Conservation (phyloP, 2,888 invertebrate genomes). For the Metallyticus violacea region DNA sequence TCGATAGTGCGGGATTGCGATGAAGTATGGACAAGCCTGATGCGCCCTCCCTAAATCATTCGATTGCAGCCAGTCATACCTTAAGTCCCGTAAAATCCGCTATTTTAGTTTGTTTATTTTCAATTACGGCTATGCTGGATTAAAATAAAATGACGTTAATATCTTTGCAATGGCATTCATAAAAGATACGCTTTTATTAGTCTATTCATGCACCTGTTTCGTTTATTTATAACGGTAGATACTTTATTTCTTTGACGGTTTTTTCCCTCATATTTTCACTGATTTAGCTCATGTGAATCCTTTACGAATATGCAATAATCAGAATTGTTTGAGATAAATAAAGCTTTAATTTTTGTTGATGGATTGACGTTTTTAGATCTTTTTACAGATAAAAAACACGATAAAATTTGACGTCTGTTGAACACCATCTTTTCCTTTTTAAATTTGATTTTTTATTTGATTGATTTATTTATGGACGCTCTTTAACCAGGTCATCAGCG, state of each 20-base stretch:
- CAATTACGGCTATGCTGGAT: background rate
- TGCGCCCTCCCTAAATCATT: background rate
- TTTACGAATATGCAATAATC: background rate
- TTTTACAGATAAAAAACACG: background rate
- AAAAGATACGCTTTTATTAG: background rate
- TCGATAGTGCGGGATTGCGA: background rate
- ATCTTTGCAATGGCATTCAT: background rate
- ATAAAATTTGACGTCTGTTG: too few species aligned
- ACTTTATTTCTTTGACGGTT: background rate
- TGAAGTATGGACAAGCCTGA: background rate
- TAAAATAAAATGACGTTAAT: background rate
- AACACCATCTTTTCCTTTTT: too few species aligned
- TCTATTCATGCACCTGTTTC: background rate
- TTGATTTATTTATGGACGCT: too few species aligned
- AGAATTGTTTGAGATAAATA: background rate
- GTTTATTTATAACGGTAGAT: background rate
- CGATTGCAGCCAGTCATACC: background rate
- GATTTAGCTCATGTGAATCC: background rate
- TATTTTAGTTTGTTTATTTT: background rate
- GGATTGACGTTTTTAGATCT: background rate
- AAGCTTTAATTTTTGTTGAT: background rate
- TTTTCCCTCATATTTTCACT: background rate
- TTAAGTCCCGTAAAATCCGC: background rate
- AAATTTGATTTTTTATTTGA: too few species aligned
- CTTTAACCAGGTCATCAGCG: too few species aligned